These are phyloP conservation scores for Montipora efflorescens DNA, from an alignment of 64 coral and sea anemone genomes.

Conservation along the genomic window DNA sequence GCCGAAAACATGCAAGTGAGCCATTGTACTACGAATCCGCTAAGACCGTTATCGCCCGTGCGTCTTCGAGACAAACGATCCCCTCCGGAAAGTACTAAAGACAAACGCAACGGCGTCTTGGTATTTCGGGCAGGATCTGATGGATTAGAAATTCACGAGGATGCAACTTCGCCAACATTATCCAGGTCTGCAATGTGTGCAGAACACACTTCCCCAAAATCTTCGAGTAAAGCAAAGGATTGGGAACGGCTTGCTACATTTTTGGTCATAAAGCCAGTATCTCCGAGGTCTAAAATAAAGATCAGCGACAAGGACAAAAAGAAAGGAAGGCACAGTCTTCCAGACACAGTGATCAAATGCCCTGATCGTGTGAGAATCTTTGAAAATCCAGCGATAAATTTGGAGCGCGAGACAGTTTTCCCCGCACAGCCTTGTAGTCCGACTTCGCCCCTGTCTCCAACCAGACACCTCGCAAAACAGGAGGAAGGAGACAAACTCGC, in stretches of 20 bases:
- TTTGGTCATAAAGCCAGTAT: constrained; percentile 79
- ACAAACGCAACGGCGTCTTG: constrained; percentile 82
- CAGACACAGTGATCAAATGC: constrained; percentile 5
- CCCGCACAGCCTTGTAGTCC: background rate
- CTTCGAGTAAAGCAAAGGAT: constrained; percentile 18
- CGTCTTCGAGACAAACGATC: constrained; percentile 41
- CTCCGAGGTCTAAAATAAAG: constrained; percentile 66
- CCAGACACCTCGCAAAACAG: constrained; percentile 72
- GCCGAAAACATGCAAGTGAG: background rate
- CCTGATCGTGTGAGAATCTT: constrained; percentile 76
- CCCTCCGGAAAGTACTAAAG: background rate
- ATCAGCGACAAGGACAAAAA: constrained; percentile 79
- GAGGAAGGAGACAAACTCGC: constrained; percentile 85
- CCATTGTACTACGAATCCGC: background rate
- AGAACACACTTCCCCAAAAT: background rate
- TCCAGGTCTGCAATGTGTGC: constrained; percentile 31
- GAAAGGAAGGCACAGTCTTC: constrained; percentile 41
- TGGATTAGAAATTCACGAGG: constrained; percentile 76
- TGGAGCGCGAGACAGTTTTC: constrained; percentile 8
- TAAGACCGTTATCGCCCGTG: constrained; percentile 62
- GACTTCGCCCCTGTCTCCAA: constrained; percentile 58
- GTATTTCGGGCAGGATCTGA: constrained; percentile 75
- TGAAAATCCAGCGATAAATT: constrained; percentile 76
- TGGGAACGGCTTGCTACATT: constrained; percentile 75
- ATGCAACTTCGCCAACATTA: constrained; percentile 7